Evolutionary conservation across 2,113 vertebrate genomes (phyloP), one percentile per base, ranked within the genome.

Genomic region (Desmodus rotundus): DNA sequence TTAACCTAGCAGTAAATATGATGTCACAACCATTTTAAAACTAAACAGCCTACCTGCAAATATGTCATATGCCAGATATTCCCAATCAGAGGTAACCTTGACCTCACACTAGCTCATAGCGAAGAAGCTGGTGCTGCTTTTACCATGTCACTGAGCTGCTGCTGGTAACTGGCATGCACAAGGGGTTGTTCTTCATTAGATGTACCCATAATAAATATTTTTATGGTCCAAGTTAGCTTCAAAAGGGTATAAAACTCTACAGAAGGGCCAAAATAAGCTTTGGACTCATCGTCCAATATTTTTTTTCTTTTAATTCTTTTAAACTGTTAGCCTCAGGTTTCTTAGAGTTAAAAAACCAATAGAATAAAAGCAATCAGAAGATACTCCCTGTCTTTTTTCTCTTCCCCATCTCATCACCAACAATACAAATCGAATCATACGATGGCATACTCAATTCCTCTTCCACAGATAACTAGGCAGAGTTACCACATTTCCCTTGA

Each of bases 1-100:
- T 96, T 91, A 98, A 97, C 78, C 85, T 63, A 93, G 84, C 88
- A 94, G 92, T 98, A 98, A 98, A 98, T 97, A 97, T 2, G 22
- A 83, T 96, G 97, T 97, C 97, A 98, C 95, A 94, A 67, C 33
- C 87, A 94, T 90, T 97, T 97, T 92, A 95, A 90, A 87, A 89
- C 89, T 91, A 73, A 97, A 94, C 81, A 78, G 68, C 54, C 89
- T 91, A 88, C 73, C 76, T 93, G 96, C 77, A 96, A 95, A 94
- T 89, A 96, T 87, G 80, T 72, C 65, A 77, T n/a, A 20, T 84
- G 70, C 78, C 72, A 50, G 56, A 89, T 91, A 81, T 77, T 84
- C 80, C 58, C 33, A 68, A 67, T 52, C 70, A 83, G 63, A 56
- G 72, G 41, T 95, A 91, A 95, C 89, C 83, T 92, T 77, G 88